A percentile compares a stretch with the other conserved stretches of the same genome.
Evolutionary conservation across 2,888 invertebrate species (phyloP).

Genomic region (Opisthograptis luteolata): DNA sequence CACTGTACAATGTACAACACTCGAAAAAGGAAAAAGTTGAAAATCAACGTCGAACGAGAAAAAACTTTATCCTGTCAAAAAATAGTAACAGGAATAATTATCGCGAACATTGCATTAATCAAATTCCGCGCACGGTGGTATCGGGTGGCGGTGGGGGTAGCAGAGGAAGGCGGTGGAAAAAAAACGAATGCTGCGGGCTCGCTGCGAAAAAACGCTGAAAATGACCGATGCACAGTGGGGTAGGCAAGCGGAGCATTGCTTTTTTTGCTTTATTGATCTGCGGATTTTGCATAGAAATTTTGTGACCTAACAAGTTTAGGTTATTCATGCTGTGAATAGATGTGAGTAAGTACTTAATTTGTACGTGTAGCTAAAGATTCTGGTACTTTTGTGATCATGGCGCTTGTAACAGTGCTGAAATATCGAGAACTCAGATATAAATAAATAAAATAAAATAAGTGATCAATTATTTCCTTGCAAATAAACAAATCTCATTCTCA

Average conservation of each 20-base stretch:
- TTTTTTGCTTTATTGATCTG: slow-evolving; percentile 46
- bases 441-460: too few species aligned
- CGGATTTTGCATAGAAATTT: slow-evolving; percentile 33
- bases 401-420: too few species aligned
- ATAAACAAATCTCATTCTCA: too few species aligned
- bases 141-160: slow-evolving; percentile 47
- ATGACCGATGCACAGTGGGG: slow-evolving; percentile 49
- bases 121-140: slow-evolving; percentile 82
- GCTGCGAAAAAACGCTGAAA: slow-evolving; percentile 79
- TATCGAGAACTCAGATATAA: too few species aligned
- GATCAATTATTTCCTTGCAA: too few species aligned
- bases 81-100: slow-evolving; percentile 84
- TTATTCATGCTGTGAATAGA: slow-evolving; percentile 12
- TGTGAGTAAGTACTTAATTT: neutral
- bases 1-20: slow-evolving; percentile 32
- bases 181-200: slow-evolving; percentile 78
- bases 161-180: slow-evolving; percentile 40
- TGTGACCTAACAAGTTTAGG: slow-evolving; percentile 34
- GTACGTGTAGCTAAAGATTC: neutral
- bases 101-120: slow-evolving; percentile 84
- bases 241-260: slow-evolving; percentile 38
- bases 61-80: slow-evolving; percentile 80
- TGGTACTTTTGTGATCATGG: too few species aligned
- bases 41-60: slow-evolving; percentile 58
- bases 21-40: slow-evolving; percentile 40